Percentiles rank a stretch among this genome's conserved stretches.
These are phyloP conservation scores for Dermolepida albohirtum DNA, from an alignment of 2,888 invertebrate species.

Conservation along the genomic window DNA sequence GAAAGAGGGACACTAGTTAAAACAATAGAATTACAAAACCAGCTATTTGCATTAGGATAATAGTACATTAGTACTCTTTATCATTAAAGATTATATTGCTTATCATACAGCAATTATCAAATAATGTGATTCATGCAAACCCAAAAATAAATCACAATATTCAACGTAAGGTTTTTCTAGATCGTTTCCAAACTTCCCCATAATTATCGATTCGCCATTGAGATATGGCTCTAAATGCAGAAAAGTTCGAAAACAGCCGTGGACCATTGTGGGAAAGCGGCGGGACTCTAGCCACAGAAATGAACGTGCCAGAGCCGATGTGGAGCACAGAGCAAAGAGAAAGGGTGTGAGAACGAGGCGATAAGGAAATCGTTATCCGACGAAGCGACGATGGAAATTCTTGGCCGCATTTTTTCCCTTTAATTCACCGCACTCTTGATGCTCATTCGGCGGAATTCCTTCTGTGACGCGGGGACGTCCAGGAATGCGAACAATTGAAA, in stretches of 20 bases:
- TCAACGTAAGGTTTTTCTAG: neutral
- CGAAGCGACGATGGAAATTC: constrained; percentile 55
- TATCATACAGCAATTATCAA: neutral
- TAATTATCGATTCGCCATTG: constrained; percentile 23
- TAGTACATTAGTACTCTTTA: too few relatives aligned
- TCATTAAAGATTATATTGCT: too few relatives aligned
- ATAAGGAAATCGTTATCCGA: constrained; percentile 52
- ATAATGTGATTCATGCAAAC: neutral
- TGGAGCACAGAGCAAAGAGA: neutral
- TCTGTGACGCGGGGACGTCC: constrained; percentile 48
- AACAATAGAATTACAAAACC: too few relatives aligned
- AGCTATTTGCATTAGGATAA: too few relatives aligned
- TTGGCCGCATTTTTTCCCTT: constrained; percentile 55
- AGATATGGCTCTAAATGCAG: constrained; percentile 4
- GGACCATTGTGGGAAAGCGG: neutral
- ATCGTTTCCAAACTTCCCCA: neutral
- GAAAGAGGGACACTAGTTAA: too few relatives aligned
- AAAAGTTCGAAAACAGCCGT: neutral
- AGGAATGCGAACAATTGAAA: constrained; percentile 53
- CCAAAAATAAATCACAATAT: constrained; percentile 27
- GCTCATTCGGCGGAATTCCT: constrained; percentile 56
- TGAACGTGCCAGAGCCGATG: neutral
- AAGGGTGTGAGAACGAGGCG: constrained; percentile 24
- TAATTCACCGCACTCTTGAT: constrained; percentile 55
- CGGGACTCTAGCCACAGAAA: neutral